Percentiles rank a stretch among this genome's conserved stretches.
phyloP scores from a whole-genome alignment of 2,888 invertebrate genomes.

The Protula sp. region DNA sequence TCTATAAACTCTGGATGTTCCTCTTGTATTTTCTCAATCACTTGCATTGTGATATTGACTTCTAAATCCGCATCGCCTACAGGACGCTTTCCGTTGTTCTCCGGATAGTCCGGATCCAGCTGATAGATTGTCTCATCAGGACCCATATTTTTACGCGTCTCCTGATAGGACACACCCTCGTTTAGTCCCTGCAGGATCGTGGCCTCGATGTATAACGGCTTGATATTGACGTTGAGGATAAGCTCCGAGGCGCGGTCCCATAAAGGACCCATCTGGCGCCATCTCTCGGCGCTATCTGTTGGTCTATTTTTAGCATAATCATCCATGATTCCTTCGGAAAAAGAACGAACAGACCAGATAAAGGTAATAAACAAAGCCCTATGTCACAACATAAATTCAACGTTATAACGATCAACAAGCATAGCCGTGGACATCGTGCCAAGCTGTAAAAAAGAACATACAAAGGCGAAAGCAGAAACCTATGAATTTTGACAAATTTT shows the following conservation, averaged over 20 bases:
- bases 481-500: too few species aligned
- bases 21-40: conserved; percentile 1
- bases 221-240: conserved; percentile 18
- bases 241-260: conserved; percentile 16
- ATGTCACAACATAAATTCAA: too few species aligned
- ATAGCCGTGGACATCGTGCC: too few species aligned
- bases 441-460: too few species aligned
- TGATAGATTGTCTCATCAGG: conserved; percentile 10
- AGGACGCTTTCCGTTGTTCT: conserved; percentile 11
- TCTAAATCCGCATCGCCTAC: conserved; percentile 9
- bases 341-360: too few species aligned
- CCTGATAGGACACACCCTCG: conserved; percentile 24
- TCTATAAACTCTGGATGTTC: conserved; percentile 17
- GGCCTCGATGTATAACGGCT: conserved; percentile 11
- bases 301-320: conserved; percentile 14
- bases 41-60: conserved; percentile 4
- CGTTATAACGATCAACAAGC: too few species aligned
- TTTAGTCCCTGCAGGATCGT: conserved; percentile 12
- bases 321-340: conserved; percentile 7
- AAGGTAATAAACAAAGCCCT: too few species aligned
- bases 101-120: conserved; percentile 6
- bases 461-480: too few species aligned
- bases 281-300: conserved; percentile 15
- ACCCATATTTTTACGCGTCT: conserved; percentile 17
- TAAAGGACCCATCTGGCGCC: conserved; percentile 16